Evolutionary conservation across 2,888 invertebrate genomes (phyloP), one percentile per base, ranked within the genome.

Genomic region (Drosophila dives): DNA sequence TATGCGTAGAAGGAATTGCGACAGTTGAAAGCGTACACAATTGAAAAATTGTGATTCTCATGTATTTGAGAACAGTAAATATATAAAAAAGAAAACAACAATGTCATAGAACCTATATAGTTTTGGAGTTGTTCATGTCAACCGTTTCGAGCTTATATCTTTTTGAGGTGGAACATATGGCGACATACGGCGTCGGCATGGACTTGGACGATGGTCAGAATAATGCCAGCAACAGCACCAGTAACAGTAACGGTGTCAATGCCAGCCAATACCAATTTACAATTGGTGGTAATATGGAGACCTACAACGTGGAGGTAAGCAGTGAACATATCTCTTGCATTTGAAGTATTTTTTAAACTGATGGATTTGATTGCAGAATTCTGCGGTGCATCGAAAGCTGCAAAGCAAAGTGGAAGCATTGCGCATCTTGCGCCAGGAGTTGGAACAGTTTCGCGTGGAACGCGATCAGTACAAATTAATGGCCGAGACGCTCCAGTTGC

Each of bases 371-470:
- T 62, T 79, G 77, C 90, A 95, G 95, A 95, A 95, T 81, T 94
- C 94, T 12, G 95, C 95, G 2, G 91, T 96, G 23, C 95, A 95
- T 89, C 95, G 96, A 74, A 97, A 97, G 92, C 93, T 97, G 33
- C 96, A 96, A 89, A 96, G 97, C 89, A 97, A 98, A 92, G 94
- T 96, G 60, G 97, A 97, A 92, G 97, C 97, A 3, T 92, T 98
- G 42, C 93, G 95, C n/a, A 96, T 97, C 72, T 94, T 97, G 91
- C 96, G 95, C 73, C 95, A 95, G 84, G 97, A 97, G 90, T 92
- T 97, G 68, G 96, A 97, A 83, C 95, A 96, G 92, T 96, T 96
- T 91, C 95, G 96, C 69, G 95, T 95, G 85, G 97, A 98, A 90
- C 93, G 97, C 36, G 97, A 97, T 91, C 95, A 96, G 89, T 97